A percentile compares a stretch with the other conserved stretches of the same genome.
These are phyloP conservation scores for Danio albolineatus DNA, from an alignment of 2,797 vertebrate species.

Conservation along the genomic window DNA sequence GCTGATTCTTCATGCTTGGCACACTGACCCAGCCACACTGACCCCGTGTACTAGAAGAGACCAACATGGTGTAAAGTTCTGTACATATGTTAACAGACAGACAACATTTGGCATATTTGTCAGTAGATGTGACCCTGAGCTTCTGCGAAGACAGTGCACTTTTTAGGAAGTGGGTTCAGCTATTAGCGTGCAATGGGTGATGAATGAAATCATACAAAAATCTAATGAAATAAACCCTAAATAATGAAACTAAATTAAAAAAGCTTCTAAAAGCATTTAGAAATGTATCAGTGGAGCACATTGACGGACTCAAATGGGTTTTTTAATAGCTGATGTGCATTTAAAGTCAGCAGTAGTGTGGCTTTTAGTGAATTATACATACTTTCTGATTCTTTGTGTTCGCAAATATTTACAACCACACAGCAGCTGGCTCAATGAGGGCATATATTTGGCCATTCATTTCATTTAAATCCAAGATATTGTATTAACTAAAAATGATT, in stretches of 20 bases:
- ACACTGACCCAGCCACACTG: neutral
- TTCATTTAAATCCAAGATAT: too few relatives aligned
- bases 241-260: neutral
- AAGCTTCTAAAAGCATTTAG: neutral
- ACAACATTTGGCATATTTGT: conserved; percentile 5
- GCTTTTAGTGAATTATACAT: neutral
- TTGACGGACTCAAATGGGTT: neutral
- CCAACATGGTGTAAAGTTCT: neutral
- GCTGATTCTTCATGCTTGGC: neutral
- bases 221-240: neutral
- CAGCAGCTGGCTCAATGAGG: too few relatives aligned
- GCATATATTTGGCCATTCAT: too few relatives aligned
- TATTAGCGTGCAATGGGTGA: neutral
- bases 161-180: neutral
- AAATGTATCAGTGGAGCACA: neutral
- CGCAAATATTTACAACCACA: too few relatives aligned
- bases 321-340: neutral
- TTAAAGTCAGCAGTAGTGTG: neutral
- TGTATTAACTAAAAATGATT: too few relatives aligned
- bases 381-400: neutral
- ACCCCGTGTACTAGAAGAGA: conserved; percentile 14
- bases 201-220: neutral
- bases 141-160: neutral
- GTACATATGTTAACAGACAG: neutral
- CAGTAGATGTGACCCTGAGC: neutral